phyloP scores from a whole-genome alignment of 2,113 vertebrate genomes.

The Malurus melanocephalus region DNA sequence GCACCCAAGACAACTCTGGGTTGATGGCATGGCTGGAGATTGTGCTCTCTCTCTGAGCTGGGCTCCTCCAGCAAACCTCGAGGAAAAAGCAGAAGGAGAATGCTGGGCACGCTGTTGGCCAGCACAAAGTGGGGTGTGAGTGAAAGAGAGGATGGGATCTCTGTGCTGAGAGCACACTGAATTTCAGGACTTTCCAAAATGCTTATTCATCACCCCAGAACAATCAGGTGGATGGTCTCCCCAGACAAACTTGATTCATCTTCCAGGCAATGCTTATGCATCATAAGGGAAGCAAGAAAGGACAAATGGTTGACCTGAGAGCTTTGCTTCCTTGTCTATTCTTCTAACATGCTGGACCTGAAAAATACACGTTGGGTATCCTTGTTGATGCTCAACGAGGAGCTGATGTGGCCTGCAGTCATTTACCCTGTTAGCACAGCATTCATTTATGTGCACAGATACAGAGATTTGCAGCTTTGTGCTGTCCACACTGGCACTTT shows the following conservation, averaged over 20 bases:
- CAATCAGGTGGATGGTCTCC: background rate
- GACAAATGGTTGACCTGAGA: background rate
- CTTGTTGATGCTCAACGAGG: background rate
- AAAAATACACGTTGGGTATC: background rate
- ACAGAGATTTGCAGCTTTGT: background rate
- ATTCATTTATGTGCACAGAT: background rate
- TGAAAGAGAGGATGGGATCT: background rate
- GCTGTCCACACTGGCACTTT: background rate
- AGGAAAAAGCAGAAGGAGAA: background rate
- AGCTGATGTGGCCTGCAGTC: background rate
- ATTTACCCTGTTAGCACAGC: background rate
- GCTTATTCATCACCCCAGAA: background rate
- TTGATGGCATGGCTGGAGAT: rapidly evolving
- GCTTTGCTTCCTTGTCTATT: background rate
- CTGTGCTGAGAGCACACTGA: background rate
- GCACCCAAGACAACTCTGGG: background rate
- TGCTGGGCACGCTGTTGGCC: background rate
- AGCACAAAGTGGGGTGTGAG: background rate
- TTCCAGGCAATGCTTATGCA: background rate
- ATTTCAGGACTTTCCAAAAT: background rate
- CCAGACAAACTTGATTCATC: background rate
- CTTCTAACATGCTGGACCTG: background rate
- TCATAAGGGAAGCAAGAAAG: background rate
- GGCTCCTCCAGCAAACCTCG: background rate
- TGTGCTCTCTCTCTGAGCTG: background rate